Evolutionary conservation across 2,797 vertebrate genomes (phyloP).

Genomic region (Pangasius djambal): DNA sequence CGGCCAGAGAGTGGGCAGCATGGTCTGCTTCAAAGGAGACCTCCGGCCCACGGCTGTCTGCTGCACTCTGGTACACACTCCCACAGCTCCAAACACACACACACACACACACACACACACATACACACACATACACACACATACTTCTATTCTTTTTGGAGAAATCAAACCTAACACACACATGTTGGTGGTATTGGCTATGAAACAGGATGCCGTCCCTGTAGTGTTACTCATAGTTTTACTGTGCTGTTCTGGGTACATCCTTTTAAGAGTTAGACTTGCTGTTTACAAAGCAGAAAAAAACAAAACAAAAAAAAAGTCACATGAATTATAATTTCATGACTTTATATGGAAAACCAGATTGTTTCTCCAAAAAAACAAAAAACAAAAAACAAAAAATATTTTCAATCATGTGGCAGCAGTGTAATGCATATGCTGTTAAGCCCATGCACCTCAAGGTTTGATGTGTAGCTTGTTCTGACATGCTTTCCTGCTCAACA

Average conservation of each 20-base stretch:
- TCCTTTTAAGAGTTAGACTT: background rate
- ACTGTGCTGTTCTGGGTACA: background rate
- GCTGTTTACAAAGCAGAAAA: background rate
- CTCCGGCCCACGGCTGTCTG: slow-evolving; percentile 56
- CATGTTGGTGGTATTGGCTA: background rate
- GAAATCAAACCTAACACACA: background rate
- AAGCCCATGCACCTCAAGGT: background rate
- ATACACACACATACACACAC: slow-evolving; percentile 23
- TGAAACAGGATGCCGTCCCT: background rate
- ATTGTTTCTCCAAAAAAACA: background rate
- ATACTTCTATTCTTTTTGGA: background rate
- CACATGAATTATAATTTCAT: background rate
- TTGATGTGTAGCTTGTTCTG: background rate
- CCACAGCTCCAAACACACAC: slow-evolving; percentile 27
- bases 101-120: slow-evolving; percentile 19
- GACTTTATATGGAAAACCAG: background rate
- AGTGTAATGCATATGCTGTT: too few species aligned
- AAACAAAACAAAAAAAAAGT: background rate
- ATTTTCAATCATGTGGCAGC: background rate
- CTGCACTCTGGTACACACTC: slow-evolving; percentile 44
- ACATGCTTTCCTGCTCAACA: background rate
- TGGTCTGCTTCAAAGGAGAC: slow-evolving; percentile 44
- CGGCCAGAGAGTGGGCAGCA: slow-evolving; percentile 36
- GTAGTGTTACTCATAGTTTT: background rate
- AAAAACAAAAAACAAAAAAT: background rate